Conservation (phyloP, 92 coral and sea anemone genomes). For the Palythoa caribaeorum region DNA sequence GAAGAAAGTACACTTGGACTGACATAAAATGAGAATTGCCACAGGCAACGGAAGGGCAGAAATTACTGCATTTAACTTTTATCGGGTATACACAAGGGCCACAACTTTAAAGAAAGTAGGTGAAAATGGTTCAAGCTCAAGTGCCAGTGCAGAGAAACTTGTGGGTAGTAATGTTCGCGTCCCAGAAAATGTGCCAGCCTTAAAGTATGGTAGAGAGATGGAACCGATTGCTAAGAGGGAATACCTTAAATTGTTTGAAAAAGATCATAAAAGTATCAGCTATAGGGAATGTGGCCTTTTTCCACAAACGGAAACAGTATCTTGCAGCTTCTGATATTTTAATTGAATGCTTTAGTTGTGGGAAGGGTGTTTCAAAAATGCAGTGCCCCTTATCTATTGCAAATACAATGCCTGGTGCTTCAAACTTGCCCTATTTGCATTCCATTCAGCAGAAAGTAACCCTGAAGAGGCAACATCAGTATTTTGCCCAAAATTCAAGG, state of each 20-base stretch:
- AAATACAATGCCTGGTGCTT: slow-evolving; percentile 47
- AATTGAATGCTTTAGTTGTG: slow-evolving; percentile 63
- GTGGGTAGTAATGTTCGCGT: slow-evolving; percentile 22
- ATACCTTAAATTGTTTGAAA: slow-evolving; percentile 36
- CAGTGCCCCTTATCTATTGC: slow-evolving; percentile 66
- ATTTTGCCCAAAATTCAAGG: slow-evolving; percentile 57
- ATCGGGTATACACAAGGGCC: slow-evolving; percentile 29
- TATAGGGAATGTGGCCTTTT: slow-evolving; percentile 63
- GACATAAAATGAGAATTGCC: slow-evolving; percentile 28
- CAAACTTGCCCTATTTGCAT: slow-evolving; percentile 49
- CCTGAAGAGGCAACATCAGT: slow-evolving; percentile 46
- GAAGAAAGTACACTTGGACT: slow-evolving; percentile 33
- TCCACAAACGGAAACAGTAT: slow-evolving; percentile 40
- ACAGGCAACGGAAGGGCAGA: slow-evolving; percentile 13
- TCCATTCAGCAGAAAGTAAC: slow-evolving; percentile 30
- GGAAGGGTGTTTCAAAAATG: slow-evolving; percentile 54
- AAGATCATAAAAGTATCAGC: slow-evolving; percentile 44
- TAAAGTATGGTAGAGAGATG: slow-evolving; percentile 74
- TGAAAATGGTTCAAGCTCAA: neutral
- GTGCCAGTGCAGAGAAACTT: slow-evolving; percentile 44
- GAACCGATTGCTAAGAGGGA: slow-evolving; percentile 46
- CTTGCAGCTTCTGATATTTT: slow-evolving; percentile 50
- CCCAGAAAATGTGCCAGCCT: slow-evolving; percentile 59
- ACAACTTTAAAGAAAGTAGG: neutral
- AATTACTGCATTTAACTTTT: slow-evolving; percentile 42